Evolutionary conservation across 1,140 invertebrate genomes (phyloP).

Genomic region (Hyposmocoma kahamanoa): DNA sequence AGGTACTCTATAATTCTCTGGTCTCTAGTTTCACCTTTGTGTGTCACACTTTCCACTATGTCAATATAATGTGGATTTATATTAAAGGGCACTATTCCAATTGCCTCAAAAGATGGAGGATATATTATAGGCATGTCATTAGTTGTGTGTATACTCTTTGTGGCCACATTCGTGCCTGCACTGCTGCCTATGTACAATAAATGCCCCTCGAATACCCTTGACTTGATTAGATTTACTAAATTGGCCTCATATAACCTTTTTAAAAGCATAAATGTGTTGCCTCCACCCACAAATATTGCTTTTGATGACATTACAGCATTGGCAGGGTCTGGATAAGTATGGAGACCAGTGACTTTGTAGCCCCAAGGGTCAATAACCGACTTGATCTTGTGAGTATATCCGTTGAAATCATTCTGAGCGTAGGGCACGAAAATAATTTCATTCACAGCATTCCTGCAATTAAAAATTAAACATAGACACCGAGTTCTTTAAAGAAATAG

Average conservation of each 20-base stretch:
- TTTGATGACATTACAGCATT: slow-evolving; percentile 77
- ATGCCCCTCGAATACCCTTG: slow-evolving; percentile 77
- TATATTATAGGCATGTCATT: slow-evolving; percentile 91
- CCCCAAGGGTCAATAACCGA: slow-evolving; percentile 79
- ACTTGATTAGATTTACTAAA: slow-evolving; percentile 78
- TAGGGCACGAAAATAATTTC: slow-evolving; percentile 86
- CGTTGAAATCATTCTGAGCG: slow-evolving; percentile 79
- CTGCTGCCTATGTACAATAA: slow-evolving; percentile 86
- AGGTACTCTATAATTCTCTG: slow-evolving; percentile 81
- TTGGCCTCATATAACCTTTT: slow-evolving; percentile 81
- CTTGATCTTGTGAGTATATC: slow-evolving; percentile 78
- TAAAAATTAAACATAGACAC: slow-evolving; percentile 15
- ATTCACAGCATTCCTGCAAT: slow-evolving; percentile 77
- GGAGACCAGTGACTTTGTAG: slow-evolving; percentile 78
- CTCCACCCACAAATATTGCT: slow-evolving; percentile 86
- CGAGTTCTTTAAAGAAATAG: slow-evolving; percentile 2
- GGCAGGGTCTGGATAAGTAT: slow-evolving; percentile 73
- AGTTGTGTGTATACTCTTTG: slow-evolving; percentile 84
- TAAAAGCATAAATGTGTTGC: slow-evolving; percentile 84
- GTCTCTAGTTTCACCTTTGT: slow-evolving; percentile 85
- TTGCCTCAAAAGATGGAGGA: slow-evolving; percentile 82
- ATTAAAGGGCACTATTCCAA: slow-evolving; percentile 86
- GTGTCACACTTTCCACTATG: slow-evolving; percentile 74
- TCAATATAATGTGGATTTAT: slow-evolving; percentile 91
- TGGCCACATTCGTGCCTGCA: slow-evolving; percentile 89